These are phyloP conservation scores for Drosophila barbarae DNA, from an alignment of 2,888 invertebrate species.

Conservation along the genomic window DNA sequence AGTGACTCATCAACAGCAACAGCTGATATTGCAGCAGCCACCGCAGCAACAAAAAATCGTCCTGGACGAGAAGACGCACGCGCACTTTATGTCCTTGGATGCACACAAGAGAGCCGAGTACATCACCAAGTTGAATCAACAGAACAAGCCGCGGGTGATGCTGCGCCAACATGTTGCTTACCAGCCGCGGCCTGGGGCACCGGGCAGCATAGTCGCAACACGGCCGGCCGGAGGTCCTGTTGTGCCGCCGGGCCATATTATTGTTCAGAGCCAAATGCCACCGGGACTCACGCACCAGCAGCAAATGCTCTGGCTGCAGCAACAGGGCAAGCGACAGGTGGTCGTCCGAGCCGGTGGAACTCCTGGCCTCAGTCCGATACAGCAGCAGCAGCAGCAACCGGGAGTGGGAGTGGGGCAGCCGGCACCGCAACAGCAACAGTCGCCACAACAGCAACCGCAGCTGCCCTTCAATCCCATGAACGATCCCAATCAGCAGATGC, in stretches of 20 bases:
- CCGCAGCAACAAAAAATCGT: conserved; percentile 83
- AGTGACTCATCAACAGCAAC: conserved; percentile 65
- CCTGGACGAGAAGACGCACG: conserved; percentile 90
- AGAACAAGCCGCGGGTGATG: conserved; percentile 83
- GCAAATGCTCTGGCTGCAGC: conserved; percentile 86
- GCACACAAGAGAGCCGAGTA: conserved; percentile 89
- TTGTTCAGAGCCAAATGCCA: conserved; percentile 85
- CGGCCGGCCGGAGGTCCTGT: conserved; percentile 77
- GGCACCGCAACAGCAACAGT: conserved; percentile 35
- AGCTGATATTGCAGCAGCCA: conserved; percentile 70
- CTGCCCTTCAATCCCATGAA: conserved; percentile 71
- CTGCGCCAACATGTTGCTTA: conserved; percentile 81
- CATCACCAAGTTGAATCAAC: conserved; percentile 88
- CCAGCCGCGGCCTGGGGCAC: conserved; percentile 77
- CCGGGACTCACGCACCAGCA: conserved; percentile 84
- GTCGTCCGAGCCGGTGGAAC: conserved; percentile 80
- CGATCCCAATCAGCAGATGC: conserved; percentile 78
- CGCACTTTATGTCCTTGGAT: conserved; percentile 90
- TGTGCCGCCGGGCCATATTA: conserved; percentile 81
- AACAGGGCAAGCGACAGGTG: conserved; percentile 83
- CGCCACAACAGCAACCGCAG: conserved; percentile 51
- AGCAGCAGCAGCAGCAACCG: conserved; percentile 40
- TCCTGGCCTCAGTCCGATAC: conserved; percentile 78
- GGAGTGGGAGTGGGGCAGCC: conserved; percentile 38
- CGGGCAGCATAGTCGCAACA: conserved; percentile 79